Evolutionary conservation across 2,113 vertebrate species (phyloP).

Genomic region (Lophotis ruficrista): DNA sequence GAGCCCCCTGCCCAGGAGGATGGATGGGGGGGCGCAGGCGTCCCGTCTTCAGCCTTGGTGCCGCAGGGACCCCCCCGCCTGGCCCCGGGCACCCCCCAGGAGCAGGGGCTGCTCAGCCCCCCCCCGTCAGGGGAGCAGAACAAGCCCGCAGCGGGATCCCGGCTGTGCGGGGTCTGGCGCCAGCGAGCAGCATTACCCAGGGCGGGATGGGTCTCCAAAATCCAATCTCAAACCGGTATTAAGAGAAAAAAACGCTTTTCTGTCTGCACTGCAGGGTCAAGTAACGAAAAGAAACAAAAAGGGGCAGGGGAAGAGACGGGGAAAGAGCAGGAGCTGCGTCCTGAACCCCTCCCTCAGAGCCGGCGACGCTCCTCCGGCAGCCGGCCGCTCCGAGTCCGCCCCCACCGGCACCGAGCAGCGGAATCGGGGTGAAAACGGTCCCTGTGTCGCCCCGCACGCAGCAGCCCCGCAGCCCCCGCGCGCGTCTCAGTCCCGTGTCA

Average conservation of each 20-base stretch:
- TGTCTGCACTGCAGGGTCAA: constrained; percentile 55
- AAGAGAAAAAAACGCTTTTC: constrained; percentile 4
- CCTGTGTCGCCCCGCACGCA: neutral
- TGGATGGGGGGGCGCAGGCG: fast-evolving
- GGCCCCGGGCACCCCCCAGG: neutral
- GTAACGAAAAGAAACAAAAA: constrained; percentile 24
- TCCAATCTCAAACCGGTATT: constrained; percentile 16
- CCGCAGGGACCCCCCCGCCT: neutral
- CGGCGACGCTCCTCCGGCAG: neutral
- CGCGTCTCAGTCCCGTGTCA: neutral
- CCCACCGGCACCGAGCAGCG: neutral
- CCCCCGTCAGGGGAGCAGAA: fast-evolving
- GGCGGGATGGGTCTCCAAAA: neutral
- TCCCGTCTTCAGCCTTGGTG: neutral
- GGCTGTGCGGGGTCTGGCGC: fast-evolving
- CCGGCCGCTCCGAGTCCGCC: neutral
- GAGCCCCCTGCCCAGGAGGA: neutral
- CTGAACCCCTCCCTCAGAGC: neutral
- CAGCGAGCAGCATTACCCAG: neutral
- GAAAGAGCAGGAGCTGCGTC: neutral
- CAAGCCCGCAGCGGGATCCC: neutral
- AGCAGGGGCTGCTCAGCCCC: neutral
- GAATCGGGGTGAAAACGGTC: neutral
- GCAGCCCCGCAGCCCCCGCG: neutral
- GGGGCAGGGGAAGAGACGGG: neutral